These are phyloP conservation scores for Sialia sialis DNA, from an alignment of 2,113 vertebrate species.

Conservation along the genomic window DNA sequence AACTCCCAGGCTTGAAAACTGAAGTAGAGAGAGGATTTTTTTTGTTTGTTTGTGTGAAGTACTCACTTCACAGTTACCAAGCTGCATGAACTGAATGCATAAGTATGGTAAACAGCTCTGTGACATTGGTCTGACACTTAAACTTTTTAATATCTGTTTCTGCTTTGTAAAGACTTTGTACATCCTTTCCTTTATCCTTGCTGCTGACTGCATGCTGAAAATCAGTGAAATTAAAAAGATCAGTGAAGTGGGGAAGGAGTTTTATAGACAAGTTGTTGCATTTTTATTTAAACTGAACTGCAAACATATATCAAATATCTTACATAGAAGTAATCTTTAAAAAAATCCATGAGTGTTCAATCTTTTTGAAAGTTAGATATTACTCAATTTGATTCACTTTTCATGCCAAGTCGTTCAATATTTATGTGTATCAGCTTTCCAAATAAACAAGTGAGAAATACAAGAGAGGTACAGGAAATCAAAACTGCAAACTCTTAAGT, in stretches of 20 bases:
- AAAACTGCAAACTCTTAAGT: background rate
- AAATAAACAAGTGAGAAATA: slow-evolving; percentile 9
- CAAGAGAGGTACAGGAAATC: slow-evolving; percentile 9
- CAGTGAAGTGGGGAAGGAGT: background rate
- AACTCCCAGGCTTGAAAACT: slow-evolving; percentile 34
- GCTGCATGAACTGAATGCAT: slow-evolving; percentile 51
- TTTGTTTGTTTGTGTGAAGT: background rate
- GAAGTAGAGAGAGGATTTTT: slow-evolving; percentile 8
- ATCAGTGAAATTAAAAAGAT: slow-evolving; percentile 10
- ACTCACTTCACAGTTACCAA: slow-evolving; percentile 58
- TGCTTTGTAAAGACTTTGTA: background rate
- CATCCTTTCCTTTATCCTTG: background rate
- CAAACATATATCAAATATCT: background rate
- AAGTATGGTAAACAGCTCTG: slow-evolving; percentile 11
- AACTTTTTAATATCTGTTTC: background rate
- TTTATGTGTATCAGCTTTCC: background rate
- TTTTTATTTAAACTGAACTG: background rate
- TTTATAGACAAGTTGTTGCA: background rate
- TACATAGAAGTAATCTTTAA: background rate
- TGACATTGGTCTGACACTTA: background rate
- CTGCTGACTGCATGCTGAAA: background rate
- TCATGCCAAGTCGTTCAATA: background rate
- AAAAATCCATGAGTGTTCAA: background rate
- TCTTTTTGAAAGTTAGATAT: background rate
- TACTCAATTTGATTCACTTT: background rate